Conservation (phyloP, 1,140 invertebrate genomes). For the Microplitis demolitor region DNA sequence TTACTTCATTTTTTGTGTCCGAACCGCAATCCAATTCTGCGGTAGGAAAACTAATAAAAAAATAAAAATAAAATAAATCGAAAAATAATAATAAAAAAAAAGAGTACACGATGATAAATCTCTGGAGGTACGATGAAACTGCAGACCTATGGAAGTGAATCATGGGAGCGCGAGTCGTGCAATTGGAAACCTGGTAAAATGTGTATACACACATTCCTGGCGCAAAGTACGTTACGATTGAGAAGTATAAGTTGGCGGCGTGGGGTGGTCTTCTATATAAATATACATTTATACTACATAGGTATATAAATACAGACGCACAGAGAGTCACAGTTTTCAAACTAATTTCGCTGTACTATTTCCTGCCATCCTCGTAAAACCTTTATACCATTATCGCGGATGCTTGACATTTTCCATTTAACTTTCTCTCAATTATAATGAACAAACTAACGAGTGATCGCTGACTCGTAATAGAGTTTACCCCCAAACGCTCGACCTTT, state of each 20-base stretch:
- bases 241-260: constrained; percentile 6
- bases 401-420: constrained; percentile 6
- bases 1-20: constrained; percentile 28
- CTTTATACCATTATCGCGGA: neutral
- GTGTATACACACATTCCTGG: neutral
- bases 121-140: constrained; percentile 19
- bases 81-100: neutral
- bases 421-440: constrained; percentile 6
- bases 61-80: neutral
- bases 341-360: constrained; percentile 15
- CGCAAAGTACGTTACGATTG: neutral
- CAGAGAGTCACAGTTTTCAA: constrained; percentile 21
- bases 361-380: neutral
- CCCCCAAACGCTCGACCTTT: neutral
- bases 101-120: constrained; percentile 19
- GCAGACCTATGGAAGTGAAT: constrained; percentile 25
- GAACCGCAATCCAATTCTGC: constrained; percentile 17
- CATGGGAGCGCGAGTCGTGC: constrained; percentile 4
- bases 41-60: constrained; percentile 4
- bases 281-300: no score
- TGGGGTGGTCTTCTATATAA: no score
- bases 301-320: neutral
- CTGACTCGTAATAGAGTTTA: neutral
- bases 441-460: neutral
- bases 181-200: constrained; percentile 14